Conservation (phyloP, 2,888 invertebrate genomes). For the Candidula unifasciata region DNA sequence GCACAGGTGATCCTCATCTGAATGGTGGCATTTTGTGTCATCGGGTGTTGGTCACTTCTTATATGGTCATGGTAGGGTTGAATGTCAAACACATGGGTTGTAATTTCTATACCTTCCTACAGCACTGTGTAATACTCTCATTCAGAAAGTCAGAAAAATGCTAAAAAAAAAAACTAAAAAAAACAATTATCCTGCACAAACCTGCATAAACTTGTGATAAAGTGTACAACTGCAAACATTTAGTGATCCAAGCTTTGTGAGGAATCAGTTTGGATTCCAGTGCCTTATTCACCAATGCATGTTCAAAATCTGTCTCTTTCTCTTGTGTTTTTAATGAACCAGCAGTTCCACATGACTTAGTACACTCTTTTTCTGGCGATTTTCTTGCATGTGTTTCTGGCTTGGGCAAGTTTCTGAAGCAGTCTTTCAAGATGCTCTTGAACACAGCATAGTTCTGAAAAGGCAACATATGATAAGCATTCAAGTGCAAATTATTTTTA, state of each 20-base stretch:
- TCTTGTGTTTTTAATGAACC: not conserved
- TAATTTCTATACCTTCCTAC: too few species aligned
- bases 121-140: too few species aligned
- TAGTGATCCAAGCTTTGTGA: slow-evolving; percentile 76
- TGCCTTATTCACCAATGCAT: slow-evolving; percentile 69
- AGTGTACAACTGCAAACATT: slow-evolving; percentile 75
- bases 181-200: slow-evolving; percentile 53
- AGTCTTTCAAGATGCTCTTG: slow-evolving; percentile 73
- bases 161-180: not conserved
- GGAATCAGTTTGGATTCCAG: slow-evolving; percentile 71
- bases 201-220: slow-evolving; percentile 75
- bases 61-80: too few species aligned
- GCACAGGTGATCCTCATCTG: too few species aligned
- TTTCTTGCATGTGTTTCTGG: slow-evolving; percentile 58
- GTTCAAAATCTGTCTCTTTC: slow-evolving; percentile 64
- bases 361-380: slow-evolving; percentile 41
- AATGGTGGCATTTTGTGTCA: too few species aligned
- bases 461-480: not conserved
- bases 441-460: slow-evolving; percentile 72
- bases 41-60: too few species aligned
- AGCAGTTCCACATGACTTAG: slow-evolving; percentile 61
- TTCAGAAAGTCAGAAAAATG: not conserved
- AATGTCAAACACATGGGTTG: too few species aligned
- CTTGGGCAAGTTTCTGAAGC: slow-evolving; percentile 74
- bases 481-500: too few species aligned